A percentile compares a stretch with the other conserved stretches of the same genome.
These are phyloP conservation scores for Trididemnum miniatum DNA, from an alignment of 23 tunicate species.

Conservation along the genomic window DNA sequence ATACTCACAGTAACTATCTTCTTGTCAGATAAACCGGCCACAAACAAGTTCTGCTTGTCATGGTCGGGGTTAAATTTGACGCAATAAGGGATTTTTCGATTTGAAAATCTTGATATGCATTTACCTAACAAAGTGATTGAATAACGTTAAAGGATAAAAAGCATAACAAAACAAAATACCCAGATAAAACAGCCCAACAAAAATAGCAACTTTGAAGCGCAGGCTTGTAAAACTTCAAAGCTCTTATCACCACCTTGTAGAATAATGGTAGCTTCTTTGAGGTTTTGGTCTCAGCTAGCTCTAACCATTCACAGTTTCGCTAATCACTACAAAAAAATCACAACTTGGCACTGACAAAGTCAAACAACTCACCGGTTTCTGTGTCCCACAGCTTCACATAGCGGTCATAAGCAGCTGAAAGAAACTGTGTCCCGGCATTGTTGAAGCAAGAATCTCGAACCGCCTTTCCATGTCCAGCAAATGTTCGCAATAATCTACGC, in stretches of 20 bases:
- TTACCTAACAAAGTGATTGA: slow-evolving; percentile 64
- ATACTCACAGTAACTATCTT: slow-evolving; percentile 92
- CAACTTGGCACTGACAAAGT: too few relatives aligned
- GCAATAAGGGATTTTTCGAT: slow-evolving; percentile 92
- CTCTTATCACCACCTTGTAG: too few relatives aligned
- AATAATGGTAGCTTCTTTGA: too few relatives aligned
- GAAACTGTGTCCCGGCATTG: slow-evolving; percentile 71
- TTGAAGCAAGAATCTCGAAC: slow-evolving; percentile 81
- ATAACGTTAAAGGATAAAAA: too few relatives aligned
- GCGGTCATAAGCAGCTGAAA: slow-evolving; percentile 93
- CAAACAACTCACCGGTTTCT: slow-evolving; percentile 99
- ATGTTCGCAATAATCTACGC: slow-evolving; percentile 82
- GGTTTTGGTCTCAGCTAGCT: too few relatives aligned
- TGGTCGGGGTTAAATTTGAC: slow-evolving; percentile 98
- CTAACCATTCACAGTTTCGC: too few relatives aligned
- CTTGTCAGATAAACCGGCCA: slow-evolving; percentile 95
- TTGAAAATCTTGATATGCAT: slow-evolving; percentile 80
- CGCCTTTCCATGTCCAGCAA: slow-evolving; percentile 86
- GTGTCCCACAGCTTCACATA: slow-evolving; percentile 96
- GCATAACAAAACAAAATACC: too few relatives aligned
- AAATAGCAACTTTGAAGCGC: too few relatives aligned
- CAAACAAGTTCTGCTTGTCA: slow-evolving; percentile 83
- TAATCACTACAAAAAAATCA: too few relatives aligned
- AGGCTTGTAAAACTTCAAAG: too few relatives aligned
- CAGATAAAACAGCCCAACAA: too few relatives aligned